phyloP scores from a whole-genome alignment of 2,113 vertebrate species.

The Salvator merianae region DNA sequence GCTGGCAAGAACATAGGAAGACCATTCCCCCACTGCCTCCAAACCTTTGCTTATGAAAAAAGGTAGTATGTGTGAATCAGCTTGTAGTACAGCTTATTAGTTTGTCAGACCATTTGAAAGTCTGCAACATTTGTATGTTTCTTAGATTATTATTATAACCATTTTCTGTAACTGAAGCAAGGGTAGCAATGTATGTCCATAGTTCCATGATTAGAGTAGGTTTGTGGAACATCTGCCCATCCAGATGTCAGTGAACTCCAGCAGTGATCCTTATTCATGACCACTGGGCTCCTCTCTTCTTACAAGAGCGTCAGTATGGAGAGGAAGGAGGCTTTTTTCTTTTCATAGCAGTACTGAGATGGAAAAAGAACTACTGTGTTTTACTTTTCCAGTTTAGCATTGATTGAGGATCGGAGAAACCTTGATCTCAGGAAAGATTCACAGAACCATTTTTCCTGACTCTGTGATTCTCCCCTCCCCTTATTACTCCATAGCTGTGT shows the following conservation, averaged over 20 bases:
- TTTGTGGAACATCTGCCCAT: neutral
- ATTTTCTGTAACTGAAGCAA: neutral
- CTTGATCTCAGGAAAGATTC: too few relatives aligned
- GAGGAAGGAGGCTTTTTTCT: too few relatives aligned
- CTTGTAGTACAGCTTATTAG: conserved; percentile 9
- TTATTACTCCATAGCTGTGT: neutral
- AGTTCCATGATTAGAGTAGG: neutral
- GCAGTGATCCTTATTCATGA: too few relatives aligned
- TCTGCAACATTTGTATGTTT: conserved; percentile 1
- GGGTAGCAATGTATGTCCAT: neutral
- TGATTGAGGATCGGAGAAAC: too few relatives aligned
- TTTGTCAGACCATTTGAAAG: conserved; percentile 30
- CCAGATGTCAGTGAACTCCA: too few relatives aligned
- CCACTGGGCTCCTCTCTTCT: neutral
- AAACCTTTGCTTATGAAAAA: neutral
- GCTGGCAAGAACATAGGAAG: conserved; percentile 30
- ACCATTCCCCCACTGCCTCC: neutral
- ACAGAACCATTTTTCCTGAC: too few relatives aligned
- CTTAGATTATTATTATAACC: neutral
- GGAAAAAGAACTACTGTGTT: too few relatives aligned
- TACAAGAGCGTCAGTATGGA: neutral
- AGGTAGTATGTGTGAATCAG: neutral
- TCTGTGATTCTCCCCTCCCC: too few relatives aligned
- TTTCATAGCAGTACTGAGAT: too few relatives aligned
- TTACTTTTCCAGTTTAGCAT: too few relatives aligned